A percentile compares a stretch with the other conserved stretches of the same genome.
Conservation (phyloP, 2,888 invertebrate species). For the Amorpha juglandis region DNA sequence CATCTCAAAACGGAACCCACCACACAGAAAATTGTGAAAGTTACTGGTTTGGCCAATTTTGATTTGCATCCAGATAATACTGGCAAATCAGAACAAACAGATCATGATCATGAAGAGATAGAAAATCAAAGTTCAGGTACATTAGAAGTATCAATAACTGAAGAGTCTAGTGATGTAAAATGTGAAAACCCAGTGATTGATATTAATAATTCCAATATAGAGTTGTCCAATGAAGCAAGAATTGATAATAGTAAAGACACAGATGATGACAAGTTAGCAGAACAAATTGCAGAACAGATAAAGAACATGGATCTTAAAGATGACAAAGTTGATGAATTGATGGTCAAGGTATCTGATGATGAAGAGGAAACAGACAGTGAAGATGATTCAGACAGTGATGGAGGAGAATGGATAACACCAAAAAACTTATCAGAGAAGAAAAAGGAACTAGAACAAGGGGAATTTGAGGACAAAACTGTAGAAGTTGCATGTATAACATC, state of each 20-base stretch:
- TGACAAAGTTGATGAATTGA: slow-evolving; percentile 63
- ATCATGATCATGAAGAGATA: neutral
- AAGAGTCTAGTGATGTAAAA: slow-evolving; percentile 12
- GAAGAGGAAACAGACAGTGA: slow-evolving; percentile 55
- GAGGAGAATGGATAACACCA: slow-evolving; percentile 93
- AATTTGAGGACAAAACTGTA: slow-evolving; percentile 86
- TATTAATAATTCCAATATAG: slow-evolving; percentile 29
- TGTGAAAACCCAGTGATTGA: slow-evolving; percentile 37
- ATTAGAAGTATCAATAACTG: slow-evolving; percentile 27
- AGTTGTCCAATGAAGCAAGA: slow-evolving; percentile 1
- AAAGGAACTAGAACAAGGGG: slow-evolving; percentile 87
- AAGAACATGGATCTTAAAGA: slow-evolving; percentile 72
- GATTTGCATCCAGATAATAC: slow-evolving; percentile 44
- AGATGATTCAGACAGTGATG: slow-evolving; percentile 71
- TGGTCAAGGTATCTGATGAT: slow-evolving; percentile 64
- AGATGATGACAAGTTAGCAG: slow-evolving; percentile 55
- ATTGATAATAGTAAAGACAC: slow-evolving; percentile 37
- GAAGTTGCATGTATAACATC: slow-evolving; percentile 97
- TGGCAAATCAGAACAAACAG: neutral
- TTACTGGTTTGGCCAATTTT: slow-evolving; percentile 74
- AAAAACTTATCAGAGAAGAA: slow-evolving; percentile 90
- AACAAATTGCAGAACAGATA: slow-evolving; percentile 68
- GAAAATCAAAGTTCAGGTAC: neutral
- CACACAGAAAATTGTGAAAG: slow-evolving; percentile 83
- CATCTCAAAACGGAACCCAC: slow-evolving; percentile 90